phyloP scores from a whole-genome alignment of 2,888 invertebrate species.

The Nemoura dubitans region DNA sequence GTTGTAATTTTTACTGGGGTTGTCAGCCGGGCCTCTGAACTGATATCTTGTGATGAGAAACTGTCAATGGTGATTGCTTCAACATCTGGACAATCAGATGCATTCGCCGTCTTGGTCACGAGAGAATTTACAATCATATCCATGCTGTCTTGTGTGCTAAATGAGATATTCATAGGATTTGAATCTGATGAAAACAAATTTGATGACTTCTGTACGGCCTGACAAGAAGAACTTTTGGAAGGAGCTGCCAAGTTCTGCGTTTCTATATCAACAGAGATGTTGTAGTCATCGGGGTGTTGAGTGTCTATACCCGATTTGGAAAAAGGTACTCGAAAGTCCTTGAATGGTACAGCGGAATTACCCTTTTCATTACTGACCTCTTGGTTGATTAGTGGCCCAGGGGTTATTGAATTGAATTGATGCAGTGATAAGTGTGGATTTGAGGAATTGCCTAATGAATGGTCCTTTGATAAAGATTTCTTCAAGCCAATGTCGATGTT shows the following conservation, averaged over 20 bases:
- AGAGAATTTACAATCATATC: background rate
- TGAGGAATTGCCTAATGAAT: too few species aligned
- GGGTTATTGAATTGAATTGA: background rate
- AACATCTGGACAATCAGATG: background rate
- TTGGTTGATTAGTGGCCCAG: background rate
- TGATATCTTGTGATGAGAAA: slow-evolving; percentile 24
- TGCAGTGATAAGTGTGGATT: background rate
- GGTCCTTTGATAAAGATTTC: too few species aligned
- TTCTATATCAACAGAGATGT: slow-evolving; percentile 5
- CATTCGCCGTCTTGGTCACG: background rate
- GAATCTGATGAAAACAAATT: background rate
- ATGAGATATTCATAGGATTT: slow-evolving; percentile 18
- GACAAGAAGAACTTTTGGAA: too few species aligned
- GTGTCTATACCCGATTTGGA: background rate
- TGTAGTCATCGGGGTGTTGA: background rate
- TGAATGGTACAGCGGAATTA: background rate
- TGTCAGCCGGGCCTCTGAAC: background rate
- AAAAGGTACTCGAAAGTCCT: background rate
- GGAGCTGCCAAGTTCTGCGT: background rate
- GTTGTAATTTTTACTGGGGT: background rate
- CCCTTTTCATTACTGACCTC: background rate
- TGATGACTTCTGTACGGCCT: background rate
- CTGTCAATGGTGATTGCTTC: slow-evolving; percentile 14
- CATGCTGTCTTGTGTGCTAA: background rate
- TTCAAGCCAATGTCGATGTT: background rate